Percentiles rank a stretch among this genome's conserved stretches.
phyloP scores from a whole-genome alignment of 2,797 vertebrate species.

The Tapera naevia region DNA sequence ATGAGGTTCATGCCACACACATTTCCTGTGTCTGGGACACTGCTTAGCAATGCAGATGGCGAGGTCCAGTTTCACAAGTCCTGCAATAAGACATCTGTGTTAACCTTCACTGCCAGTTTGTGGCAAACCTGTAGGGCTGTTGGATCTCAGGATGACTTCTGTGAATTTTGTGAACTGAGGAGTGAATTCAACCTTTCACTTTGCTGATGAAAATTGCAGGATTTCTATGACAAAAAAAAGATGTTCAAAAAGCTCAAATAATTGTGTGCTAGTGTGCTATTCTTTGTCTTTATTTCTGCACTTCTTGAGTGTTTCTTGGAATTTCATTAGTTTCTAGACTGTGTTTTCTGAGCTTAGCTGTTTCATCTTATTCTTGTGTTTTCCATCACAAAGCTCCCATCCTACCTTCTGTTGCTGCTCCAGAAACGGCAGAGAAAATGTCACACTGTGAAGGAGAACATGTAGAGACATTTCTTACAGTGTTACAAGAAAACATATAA shows the following conservation, averaged over 20 bases:
- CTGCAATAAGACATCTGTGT: background rate
- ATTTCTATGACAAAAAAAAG: too few species aligned
- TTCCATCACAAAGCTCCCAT: background rate
- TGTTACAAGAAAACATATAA: background rate
- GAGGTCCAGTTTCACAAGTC: background rate
- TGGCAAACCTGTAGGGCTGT: background rate
- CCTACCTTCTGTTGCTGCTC: background rate
- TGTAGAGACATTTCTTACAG: background rate
- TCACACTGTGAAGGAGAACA: background rate
- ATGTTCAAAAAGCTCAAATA: background rate
- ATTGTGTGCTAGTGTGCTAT: background rate
- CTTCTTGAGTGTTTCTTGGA: background rate
- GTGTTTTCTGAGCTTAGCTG: background rate
- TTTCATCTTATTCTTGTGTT: background rate
- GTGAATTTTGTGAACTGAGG: background rate
- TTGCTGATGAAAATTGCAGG: too few species aligned
- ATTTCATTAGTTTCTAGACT: background rate
- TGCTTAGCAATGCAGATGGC: background rate
- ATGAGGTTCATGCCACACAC: rapidly evolving
- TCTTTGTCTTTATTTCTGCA: background rate
- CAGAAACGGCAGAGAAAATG: background rate
- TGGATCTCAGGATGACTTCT: background rate
- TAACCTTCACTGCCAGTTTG: background rate
- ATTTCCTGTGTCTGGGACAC: background rate
- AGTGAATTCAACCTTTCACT: background rate